These are phyloP conservation scores for Halocynthia roretzi DNA, from an alignment of 23 tunicate genomes.

Conservation along the genomic window DNA sequence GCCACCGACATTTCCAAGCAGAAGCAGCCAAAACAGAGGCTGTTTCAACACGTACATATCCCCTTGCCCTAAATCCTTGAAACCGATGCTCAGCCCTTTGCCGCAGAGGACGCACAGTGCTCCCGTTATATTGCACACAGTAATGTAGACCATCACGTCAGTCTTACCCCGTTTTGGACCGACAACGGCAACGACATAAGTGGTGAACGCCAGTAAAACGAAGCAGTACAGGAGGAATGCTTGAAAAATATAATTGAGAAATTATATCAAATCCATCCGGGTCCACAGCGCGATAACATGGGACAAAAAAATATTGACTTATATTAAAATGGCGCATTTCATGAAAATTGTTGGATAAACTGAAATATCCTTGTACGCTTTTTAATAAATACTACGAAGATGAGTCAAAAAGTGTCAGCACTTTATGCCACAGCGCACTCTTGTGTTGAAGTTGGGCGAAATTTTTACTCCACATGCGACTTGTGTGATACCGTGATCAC, in stretches of 20 bases:
- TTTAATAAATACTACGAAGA: no score
- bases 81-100: constrained; percentile 68
- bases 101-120: constrained; percentile 82
- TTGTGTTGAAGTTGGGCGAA: no score
- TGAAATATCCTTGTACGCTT: no score
- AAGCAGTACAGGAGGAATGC: constrained; percentile 58
- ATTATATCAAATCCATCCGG: no score
- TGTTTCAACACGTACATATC: constrained; percentile 19
- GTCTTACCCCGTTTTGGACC: constrained; percentile 64
- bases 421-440: no score
- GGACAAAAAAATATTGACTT: no score
- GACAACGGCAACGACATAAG: constrained; percentile 23
- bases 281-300: no score
- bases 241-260: background rate
- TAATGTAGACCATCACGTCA: constrained; percentile 68
- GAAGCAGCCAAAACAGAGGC: constrained; percentile 65
- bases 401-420: no score
- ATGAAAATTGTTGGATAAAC: no score
- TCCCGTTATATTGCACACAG: constrained; percentile 72
- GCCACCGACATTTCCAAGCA: constrained; percentile 45
- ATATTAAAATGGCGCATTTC: no score
- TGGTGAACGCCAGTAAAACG: constrained; percentile 24
- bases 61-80: constrained; percentile 27
- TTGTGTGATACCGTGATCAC: no score
- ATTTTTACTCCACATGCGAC: no score